Percentiles rank a stretch among this genome's conserved stretches.
Conservation (phyloP, 2,888 invertebrate species). For the Lymantria monacha region DNA sequence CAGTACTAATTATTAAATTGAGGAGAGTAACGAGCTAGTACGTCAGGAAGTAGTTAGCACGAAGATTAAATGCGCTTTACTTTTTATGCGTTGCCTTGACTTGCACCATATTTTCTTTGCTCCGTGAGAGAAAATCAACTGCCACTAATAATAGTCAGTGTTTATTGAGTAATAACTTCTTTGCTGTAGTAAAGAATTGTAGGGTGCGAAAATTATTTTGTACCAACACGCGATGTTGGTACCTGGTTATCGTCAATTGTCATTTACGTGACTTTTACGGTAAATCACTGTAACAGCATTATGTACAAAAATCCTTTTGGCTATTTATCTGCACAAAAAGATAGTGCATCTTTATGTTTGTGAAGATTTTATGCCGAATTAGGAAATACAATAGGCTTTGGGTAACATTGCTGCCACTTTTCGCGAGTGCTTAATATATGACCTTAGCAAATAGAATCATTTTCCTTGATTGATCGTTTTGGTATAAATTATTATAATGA, state of each 20-base stretch:
- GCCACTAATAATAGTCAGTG: constrained; percentile 27
- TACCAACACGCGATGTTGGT: constrained; percentile 32
- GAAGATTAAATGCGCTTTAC: neutral
- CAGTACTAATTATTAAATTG: too few species aligned
- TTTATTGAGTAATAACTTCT: constrained; percentile 42
- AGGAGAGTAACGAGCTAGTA: neutral
- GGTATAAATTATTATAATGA: too few species aligned
- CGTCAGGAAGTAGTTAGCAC: neutral
- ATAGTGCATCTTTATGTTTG: too few species aligned
- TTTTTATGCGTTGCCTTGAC: constrained; percentile 5
- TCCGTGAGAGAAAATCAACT: constrained; percentile 20
- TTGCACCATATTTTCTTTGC: constrained; percentile 18
- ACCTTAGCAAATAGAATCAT: too few species aligned
- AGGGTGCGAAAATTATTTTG: constrained; percentile 34
- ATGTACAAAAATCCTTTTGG: too few species aligned
- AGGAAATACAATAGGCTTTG: too few species aligned
- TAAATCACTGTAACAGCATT: neutral
- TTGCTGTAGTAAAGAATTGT: constrained; percentile 38
- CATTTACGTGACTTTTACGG: neutral
- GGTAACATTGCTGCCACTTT: too few species aligned
- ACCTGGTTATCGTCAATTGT: constrained; percentile 21
- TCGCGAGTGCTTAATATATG: too few species aligned
- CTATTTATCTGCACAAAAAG: too few species aligned
- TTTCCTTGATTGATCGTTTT: too few species aligned
- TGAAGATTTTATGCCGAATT: too few species aligned